Percentiles rank a stretch among this genome's conserved stretches.
These are phyloP conservation scores for Disparrhopalites patrizii DNA, from an alignment of 2,888 invertebrate genomes.

Conservation along the genomic window DNA sequence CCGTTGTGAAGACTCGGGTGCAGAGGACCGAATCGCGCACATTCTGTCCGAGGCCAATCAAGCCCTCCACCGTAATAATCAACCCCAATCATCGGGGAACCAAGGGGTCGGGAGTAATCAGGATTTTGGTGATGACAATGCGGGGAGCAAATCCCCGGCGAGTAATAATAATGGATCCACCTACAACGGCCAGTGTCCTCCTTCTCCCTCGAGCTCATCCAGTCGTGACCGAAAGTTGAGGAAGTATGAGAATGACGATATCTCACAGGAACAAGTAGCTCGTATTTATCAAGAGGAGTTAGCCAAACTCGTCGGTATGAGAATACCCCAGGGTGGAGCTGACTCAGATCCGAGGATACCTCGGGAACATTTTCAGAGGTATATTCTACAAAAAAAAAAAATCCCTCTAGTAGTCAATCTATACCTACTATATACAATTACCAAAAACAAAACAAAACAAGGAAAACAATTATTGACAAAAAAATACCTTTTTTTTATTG, in stretches of 20 bases:
- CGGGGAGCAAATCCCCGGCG: conserved; percentile 46
- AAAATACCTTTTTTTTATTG: no score
- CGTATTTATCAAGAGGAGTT: conserved; percentile 93
- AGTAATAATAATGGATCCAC: conserved; percentile 44
- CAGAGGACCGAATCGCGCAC: conserved; percentile 88
- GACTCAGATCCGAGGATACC: conserved; percentile 46
- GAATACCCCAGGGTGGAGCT: conserved; percentile 57
- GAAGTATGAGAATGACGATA: conserved; percentile 88
- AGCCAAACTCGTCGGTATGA: conserved; percentile 80
- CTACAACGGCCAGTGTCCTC: conserved; percentile 60
- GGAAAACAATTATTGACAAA: no score
- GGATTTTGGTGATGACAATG: conserved; percentile 46
- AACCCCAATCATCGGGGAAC: conserved; percentile 27
- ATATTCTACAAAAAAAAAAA: no score
- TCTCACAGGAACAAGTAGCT: conserved; percentile 92
- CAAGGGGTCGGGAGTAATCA: conserved; percentile 38
- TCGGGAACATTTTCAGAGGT: conserved; percentile 76
- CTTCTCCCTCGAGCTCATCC: conserved; percentile 73
- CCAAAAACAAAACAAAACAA: background rate
- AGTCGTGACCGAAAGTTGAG: conserved; percentile 69
- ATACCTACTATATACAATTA: background rate
- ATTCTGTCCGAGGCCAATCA: conserved; percentile 90
- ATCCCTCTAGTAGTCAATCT: no score
- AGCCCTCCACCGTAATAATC: conserved; percentile 58
- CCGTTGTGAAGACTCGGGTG: conserved; percentile 64